These are phyloP conservation scores for Cossypha polioptera DNA, from an alignment of 2,797 vertebrate genomes.

Conservation along the genomic window DNA sequence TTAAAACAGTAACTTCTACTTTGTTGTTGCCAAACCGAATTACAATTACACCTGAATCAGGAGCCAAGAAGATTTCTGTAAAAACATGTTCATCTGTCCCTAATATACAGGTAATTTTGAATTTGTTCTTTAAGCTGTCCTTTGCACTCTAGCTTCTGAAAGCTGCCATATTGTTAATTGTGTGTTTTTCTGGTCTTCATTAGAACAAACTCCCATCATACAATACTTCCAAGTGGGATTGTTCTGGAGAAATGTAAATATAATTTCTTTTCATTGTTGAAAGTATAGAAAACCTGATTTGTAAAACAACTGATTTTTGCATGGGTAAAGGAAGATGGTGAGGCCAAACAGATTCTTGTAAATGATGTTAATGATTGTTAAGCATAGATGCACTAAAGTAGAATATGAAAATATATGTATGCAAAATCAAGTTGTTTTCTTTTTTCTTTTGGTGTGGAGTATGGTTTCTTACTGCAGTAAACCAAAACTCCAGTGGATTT, in stretches of 20 bases:
- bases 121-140: background rate
- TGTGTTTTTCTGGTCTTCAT: background rate
- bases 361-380: background rate
- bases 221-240: background rate
- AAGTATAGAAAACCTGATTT: background rate
- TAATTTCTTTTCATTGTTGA: background rate
- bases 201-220: background rate
- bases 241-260: background rate
- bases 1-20: constrained; percentile 70
- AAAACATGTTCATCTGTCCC: constrained; percentile 62
- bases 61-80: constrained; percentile 66
- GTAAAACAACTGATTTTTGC: background rate
- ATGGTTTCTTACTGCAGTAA: background rate
- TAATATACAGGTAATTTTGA: constrained; percentile 69
- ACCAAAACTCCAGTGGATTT: background rate
- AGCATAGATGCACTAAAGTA: background rate
- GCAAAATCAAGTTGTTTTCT: background rate
- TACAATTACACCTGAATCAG: constrained; percentile 29
- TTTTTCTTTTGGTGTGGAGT: background rate
- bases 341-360: background rate
- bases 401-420: background rate
- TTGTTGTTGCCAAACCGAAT: constrained; percentile 65
- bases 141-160: background rate
- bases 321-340: background rate
- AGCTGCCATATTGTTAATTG: background rate